Evolutionary conservation across 2,113 vertebrate genomes (phyloP).

Genomic region (Gambusia affinis): DNA sequence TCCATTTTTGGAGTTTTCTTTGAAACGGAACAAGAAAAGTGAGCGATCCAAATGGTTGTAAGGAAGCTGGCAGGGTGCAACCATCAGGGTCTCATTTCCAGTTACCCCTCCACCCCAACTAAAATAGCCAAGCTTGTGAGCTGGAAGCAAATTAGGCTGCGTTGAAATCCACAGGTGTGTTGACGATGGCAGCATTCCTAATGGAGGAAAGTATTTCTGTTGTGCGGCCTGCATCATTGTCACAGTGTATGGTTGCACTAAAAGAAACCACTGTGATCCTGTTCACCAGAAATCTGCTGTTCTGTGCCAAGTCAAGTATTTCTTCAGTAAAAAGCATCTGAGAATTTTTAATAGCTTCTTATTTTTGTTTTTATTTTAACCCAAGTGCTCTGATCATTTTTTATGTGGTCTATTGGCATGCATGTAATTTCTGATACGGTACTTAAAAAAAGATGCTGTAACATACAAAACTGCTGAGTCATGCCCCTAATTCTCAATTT

Average conservation of each 20-base stretch:
- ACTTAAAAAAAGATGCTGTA: no score
- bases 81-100: constrained; percentile 32
- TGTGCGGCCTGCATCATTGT: not conserved
- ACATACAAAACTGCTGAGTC: not conserved
- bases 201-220: not conserved
- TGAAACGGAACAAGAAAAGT: constrained; percentile 43
- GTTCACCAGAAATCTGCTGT: not conserved
- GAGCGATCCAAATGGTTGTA: constrained; percentile 19
- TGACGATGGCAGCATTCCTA: constrained; percentile 34
- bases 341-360: not conserved
- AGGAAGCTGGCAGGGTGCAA: constrained; percentile 22
- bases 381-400: not conserved
- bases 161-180: not conserved
- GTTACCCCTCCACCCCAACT: constrained; percentile 39
- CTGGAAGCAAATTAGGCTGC: constrained; percentile 60
- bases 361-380: not conserved
- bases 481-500: not conserved
- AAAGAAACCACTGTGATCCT: not conserved
- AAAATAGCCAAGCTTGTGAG: constrained; percentile 68
- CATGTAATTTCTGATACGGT: not conserved
- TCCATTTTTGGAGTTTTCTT: constrained; percentile 5
- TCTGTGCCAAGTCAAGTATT: not conserved
- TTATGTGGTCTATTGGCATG: not conserved
- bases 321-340: not conserved
- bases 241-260: not conserved